A percentile compares a stretch with the other conserved stretches of the same genome.
Evolutionary conservation across 2,113 vertebrate genomes (phyloP).

Genomic region (Thryonomys swinderianus): DNA sequence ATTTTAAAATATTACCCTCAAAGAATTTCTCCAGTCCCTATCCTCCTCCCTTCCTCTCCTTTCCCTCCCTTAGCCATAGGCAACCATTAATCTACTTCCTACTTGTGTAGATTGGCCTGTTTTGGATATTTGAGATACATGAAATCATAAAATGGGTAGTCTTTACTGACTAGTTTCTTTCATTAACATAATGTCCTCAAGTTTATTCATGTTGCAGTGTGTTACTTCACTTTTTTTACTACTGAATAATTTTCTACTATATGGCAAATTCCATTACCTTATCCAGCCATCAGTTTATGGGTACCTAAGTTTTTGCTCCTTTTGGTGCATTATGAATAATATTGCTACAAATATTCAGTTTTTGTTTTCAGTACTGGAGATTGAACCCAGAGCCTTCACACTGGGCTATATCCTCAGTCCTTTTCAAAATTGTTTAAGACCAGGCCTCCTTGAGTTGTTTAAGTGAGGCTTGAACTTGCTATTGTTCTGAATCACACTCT

Average conservation of each 20-base stretch:
- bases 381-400: background rate
- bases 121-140: background rate
- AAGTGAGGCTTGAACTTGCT: background rate
- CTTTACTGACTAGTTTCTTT: slow-evolving; percentile 7
- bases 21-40: background rate
- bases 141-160: background rate
- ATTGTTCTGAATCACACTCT: background rate
- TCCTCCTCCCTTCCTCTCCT: background rate
- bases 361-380: background rate
- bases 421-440: background rate
- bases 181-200: background rate
- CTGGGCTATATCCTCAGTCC: background rate
- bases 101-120: background rate
- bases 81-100: background rate
- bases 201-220: background rate
- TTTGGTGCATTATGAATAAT: background rate
- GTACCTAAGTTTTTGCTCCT: background rate
- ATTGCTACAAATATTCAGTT: background rate
- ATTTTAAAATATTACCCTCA: background rate
- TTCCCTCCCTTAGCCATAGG: background rate
- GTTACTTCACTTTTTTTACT: background rate
- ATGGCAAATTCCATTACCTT: background rate
- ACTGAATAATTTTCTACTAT: background rate
- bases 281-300: background rate
- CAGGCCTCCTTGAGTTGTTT: background rate